phyloP scores from a whole-genome alignment of 2,797 vertebrate genomes.

The Malurus splendens region DNA sequence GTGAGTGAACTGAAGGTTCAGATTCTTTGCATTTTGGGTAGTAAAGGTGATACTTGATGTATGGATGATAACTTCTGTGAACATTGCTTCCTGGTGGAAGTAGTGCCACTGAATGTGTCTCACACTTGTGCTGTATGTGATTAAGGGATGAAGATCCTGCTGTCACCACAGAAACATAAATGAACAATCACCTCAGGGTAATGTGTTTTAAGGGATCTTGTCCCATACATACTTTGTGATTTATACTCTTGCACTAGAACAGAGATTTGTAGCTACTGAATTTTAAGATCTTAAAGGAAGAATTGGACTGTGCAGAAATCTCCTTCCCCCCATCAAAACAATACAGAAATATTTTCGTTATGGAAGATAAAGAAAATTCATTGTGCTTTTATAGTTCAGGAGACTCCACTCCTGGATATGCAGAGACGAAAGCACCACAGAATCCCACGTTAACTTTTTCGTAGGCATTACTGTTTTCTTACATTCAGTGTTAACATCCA shows the following conservation, averaged over 20 bases:
- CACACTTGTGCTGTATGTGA: background rate
- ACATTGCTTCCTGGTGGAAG: background rate
- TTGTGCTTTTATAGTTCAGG: background rate
- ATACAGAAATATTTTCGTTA: background rate
- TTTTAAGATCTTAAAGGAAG: background rate
- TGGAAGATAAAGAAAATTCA: background rate
- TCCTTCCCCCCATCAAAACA: background rate
- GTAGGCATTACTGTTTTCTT: background rate
- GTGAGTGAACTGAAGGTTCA: background rate
- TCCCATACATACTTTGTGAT: background rate
- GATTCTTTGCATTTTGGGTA: background rate
- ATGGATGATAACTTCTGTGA: background rate
- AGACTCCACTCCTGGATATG: background rate
- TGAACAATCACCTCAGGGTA: background rate
- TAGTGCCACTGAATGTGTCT: background rate
- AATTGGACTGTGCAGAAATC: background rate
- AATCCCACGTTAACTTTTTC: background rate
- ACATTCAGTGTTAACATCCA: background rate
- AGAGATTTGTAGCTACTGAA: background rate
- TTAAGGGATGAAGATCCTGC: background rate
- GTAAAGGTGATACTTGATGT: background rate
- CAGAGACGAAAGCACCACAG: background rate
- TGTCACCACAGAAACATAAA: background rate
- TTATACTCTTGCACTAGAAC: background rate
- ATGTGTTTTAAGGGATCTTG: background rate